These are phyloP conservation scores for Brienomyrus brachyistius DNA, from an alignment of 2,113 vertebrate genomes.

Conservation along the genomic window DNA sequence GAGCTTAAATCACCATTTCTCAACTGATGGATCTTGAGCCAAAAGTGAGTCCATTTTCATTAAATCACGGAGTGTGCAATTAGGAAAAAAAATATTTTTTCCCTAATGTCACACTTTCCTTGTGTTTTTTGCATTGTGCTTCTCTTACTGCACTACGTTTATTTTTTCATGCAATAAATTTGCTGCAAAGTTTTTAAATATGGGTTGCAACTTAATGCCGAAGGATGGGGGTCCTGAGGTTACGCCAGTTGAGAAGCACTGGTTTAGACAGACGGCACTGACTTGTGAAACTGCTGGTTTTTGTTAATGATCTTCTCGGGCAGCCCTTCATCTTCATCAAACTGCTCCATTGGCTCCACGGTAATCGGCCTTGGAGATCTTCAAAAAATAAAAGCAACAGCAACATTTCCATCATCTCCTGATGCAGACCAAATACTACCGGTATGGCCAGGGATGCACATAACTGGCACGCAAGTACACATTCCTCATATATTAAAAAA, in stretches of 20 bases:
- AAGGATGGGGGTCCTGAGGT: neutral
- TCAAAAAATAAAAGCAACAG: neutral
- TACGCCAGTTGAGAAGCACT: neutral
- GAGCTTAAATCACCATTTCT: neutral
- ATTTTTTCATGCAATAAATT: neutral
- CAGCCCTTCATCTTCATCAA: constrained; percentile 90
- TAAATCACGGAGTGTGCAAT: neutral
- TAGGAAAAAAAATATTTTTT: no score
- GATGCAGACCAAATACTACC: neutral
- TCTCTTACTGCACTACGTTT: neutral
- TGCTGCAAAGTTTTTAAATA: neutral
- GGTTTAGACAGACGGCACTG: constrained; percentile 35
- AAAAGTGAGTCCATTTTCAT: neutral
- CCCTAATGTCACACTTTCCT: neutral
- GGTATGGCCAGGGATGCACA: neutral
- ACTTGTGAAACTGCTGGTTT: constrained; percentile 94
- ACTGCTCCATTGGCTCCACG: constrained; percentile 95
- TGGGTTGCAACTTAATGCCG: neutral
- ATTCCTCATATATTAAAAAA: neutral
- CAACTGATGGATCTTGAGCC: neutral
- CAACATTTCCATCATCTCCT: neutral
- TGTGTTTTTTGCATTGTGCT: neutral
- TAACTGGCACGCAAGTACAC: neutral
- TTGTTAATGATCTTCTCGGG: constrained; percentile 88
- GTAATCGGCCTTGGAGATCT: constrained; percentile 90